Base-by-base conservation (phyloP, 1,140 invertebrate genomes). In the Diplogasteroides magnus region DNA sequence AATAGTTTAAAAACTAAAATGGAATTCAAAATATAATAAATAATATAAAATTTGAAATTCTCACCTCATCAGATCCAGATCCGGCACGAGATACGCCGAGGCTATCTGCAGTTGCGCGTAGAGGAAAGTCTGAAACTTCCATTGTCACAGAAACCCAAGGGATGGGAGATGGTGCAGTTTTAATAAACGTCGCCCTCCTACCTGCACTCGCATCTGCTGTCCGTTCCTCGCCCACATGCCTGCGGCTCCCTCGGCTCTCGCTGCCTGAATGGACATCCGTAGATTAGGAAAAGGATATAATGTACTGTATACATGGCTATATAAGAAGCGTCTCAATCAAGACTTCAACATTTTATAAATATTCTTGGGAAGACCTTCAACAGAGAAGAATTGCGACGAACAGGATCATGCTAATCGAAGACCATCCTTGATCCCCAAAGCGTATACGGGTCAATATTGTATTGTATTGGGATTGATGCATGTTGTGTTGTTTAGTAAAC, bases 21-120 rank as follows among this genome's bases (percentile, higher is more conserved):
- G 37, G 19, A 11, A 48, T 48, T 68, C 19, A 32, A 29, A 1
- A 68, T 62, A 62, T n/a, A n/a, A n/a, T n/a, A 56, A 31, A 25
- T 27, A 29, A 19, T 29, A 37, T 28, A 61, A 64, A 23, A 57
- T 64, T n/a, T 19, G 0, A n/a, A 68, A 68, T n/a, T 26, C 31
- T 26, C 19, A 68, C 66, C 70, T 60, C 6, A 72, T 67, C 61
- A 97, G 88, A 85, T 92, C 97, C 55, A 97, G 86, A 86, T 97
- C 94, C 77, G 94, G 91, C 85, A 97, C 94, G 0, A 94, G 91
- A 91, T 97, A 95, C 1, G 93, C 96, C 84, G 95, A 96, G 85
- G 93, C 96, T 85, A 97, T 97, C 85, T 97, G 95, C 70, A 92
- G 94, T 83, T 97, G 94, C 74, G 97, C 93, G 82, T 97, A 98